Conservation (phyloP, 2,113 vertebrate species). For the Malaclemys terrapin region DNA sequence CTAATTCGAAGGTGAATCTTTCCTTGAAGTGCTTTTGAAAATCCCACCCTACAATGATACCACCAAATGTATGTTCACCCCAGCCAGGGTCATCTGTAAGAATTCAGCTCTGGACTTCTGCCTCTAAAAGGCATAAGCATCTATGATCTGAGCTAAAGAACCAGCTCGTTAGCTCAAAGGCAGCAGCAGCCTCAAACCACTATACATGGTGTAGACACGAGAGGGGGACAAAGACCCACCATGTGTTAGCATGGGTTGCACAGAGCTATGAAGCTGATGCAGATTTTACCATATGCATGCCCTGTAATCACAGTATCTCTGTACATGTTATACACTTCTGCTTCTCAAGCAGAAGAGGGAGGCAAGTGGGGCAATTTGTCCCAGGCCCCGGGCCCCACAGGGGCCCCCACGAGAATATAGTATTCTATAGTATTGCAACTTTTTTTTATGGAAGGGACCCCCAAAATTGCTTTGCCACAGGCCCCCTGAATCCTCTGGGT, state of each 20-base stretch:
- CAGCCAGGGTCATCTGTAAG: neutral
- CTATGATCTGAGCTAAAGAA: neutral
- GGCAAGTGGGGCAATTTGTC: no score
- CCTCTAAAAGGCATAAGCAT: neutral
- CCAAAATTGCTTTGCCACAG: no score
- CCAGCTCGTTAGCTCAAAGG: neutral
- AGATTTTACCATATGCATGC: neutral
- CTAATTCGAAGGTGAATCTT: neutral
- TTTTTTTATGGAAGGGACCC: no score
- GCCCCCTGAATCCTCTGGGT: no score
- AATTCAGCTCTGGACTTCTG: neutral
- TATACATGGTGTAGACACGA: neutral
- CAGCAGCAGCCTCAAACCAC: neutral
- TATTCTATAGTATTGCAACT: no score
- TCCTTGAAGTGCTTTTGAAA: neutral
- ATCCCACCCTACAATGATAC: neutral
- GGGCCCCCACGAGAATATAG: no score
- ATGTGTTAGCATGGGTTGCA: accelerated
- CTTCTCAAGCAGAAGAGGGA: neutral
- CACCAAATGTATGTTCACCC: neutral
- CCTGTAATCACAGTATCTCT: neutral
- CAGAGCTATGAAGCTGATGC: neutral
- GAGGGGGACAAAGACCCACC: accelerated
- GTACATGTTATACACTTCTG: neutral
- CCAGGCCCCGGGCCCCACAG: no score